A percentile compares a stretch with the other conserved stretches of the same genome.
Conservation (phyloP, 2,888 invertebrate genomes). For the Melanargia galathea region DNA sequence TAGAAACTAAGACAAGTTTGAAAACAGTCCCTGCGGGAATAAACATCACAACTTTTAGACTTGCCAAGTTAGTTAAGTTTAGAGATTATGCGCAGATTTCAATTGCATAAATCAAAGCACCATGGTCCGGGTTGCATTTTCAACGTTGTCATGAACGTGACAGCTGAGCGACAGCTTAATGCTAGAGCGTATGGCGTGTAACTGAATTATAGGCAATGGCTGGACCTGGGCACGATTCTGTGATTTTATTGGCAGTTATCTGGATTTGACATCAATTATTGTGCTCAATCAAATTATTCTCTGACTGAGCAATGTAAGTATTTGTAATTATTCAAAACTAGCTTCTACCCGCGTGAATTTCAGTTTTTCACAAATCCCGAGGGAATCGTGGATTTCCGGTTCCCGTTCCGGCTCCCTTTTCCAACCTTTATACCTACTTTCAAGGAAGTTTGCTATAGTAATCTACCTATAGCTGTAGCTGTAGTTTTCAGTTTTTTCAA, state of each 20-base stretch:
- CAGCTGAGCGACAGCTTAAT: conserved; percentile 17
- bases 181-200: conserved; percentile 2
- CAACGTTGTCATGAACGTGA: conserved; percentile 1
- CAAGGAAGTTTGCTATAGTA: too few relatives aligned
- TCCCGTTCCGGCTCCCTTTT: too few relatives aligned
- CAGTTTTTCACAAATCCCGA: too few relatives aligned
- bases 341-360: too few relatives aligned
- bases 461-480: too few relatives aligned
- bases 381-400: too few relatives aligned
- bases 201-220: conserved; percentile 9
- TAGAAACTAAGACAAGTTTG: too few relatives aligned
- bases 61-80: neutral
- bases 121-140: neutral
- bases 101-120: conserved; percentile 3
- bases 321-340: too few relatives aligned
- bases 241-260: conserved; percentile 13
- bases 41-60: neutral
- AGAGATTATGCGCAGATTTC: neutral
- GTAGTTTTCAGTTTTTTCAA: too few relatives aligned
- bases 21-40: too few relatives aligned
- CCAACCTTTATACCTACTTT: too few relatives aligned
- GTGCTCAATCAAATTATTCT: conserved; percentile 3
- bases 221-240: neutral
- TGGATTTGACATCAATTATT: conserved; percentile 1
- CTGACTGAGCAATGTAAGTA: conserved; percentile 2